Conservation (phyloP, 2,113 vertebrate genomes). For the Vulpes vulpes region DNA sequence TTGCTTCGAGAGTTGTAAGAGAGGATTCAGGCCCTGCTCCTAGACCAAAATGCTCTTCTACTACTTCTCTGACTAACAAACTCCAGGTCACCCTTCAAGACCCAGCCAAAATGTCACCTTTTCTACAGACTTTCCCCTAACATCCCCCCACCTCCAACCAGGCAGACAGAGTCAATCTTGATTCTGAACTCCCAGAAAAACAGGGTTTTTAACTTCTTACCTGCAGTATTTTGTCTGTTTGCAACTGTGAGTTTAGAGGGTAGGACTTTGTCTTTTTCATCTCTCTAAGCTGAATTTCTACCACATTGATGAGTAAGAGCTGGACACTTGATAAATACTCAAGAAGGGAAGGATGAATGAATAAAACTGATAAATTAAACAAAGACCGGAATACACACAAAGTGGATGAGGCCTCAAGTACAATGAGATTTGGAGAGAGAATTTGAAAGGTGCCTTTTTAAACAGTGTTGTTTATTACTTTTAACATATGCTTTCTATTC, state of each 20-base stretch:
- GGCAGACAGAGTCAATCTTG: not conserved
- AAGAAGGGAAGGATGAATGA: not conserved
- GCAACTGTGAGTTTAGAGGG: not conserved
- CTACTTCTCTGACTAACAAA: not conserved
- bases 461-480: not conserved
- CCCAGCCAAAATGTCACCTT: not conserved
- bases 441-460: not conserved
- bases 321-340: not conserved
- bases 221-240: not conserved
- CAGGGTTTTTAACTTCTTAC: not conserved
- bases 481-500: not conserved
- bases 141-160: not conserved
- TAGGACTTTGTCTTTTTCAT: not conserved
- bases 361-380: not conserved
- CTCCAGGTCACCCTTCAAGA: not conserved
- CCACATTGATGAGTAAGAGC: not conserved
- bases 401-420: not conserved
- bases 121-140: not conserved
- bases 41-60: not conserved
- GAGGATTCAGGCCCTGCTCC: not conserved
- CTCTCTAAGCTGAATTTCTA: not conserved
- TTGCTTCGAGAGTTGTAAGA: not conserved
- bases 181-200: not conserved
- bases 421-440: not conserved
- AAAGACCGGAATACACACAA: not conserved